Evolutionary conservation across 1,140 invertebrate genomes (phyloP).

Genomic region (Cotesia typhae): DNA sequence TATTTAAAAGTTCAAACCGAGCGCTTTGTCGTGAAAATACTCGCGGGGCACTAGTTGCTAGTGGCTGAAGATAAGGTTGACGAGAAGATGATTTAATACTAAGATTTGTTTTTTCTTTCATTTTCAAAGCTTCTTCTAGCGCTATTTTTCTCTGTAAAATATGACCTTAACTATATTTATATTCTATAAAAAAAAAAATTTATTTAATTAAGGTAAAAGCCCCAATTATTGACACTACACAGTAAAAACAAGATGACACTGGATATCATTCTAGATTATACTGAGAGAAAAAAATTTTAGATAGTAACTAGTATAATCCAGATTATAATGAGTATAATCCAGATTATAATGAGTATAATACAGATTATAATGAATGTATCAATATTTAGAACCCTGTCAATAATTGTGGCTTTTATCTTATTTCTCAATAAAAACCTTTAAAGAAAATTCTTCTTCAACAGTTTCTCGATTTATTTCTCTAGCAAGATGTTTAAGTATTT

Average conservation of each 20-base stretch:
- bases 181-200: no score
- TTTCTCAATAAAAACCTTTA: slow-evolving; percentile 63
- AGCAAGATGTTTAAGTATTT: slow-evolving; percentile 72
- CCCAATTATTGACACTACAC: no score
- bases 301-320: no score
- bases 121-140: slow-evolving; percentile 72
- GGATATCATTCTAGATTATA: no score
- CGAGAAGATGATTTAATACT: slow-evolving; percentile 48
- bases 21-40: slow-evolving; percentile 72
- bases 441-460: slow-evolving; percentile 75
- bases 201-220: no score
- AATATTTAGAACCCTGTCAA: no score
- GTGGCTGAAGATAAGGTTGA: slow-evolving; percentile 56
- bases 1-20: slow-evolving; percentile 73
- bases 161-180: background rate
- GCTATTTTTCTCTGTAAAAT: slow-evolving; percentile 67
- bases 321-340: no score
- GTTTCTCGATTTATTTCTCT: slow-evolving; percentile 73
- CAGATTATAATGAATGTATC: no score
- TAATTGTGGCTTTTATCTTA: no score
- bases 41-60: slow-evolving; percentile 67
- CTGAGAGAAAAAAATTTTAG: no score
- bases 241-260: no score
- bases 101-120: slow-evolving; percentile 53
- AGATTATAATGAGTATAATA: no score